Percentiles rank a stretch among this genome's conserved stretches.
These are phyloP conservation scores for Tyrannus savana DNA, from an alignment of 2,113 vertebrate genomes.

Conservation along the genomic window DNA sequence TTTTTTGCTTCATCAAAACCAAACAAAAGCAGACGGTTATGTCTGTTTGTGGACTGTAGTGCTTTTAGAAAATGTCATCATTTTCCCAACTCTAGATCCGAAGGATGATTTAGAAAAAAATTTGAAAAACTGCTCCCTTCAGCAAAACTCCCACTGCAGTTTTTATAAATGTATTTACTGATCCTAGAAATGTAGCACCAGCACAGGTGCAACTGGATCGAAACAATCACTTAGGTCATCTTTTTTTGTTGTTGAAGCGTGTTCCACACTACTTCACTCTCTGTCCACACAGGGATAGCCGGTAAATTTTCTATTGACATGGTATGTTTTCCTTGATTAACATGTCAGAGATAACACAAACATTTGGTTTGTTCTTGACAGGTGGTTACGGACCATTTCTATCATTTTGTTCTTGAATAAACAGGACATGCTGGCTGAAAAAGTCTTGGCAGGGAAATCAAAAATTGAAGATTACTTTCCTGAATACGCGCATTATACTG, in stretches of 20 bases:
- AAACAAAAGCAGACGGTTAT: neutral
- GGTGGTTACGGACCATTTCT: slow-evolving; percentile 98
- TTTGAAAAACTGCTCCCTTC: neutral
- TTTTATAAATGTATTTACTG: neutral
- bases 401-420: slow-evolving; percentile 99
- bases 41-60: neutral
- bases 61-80: neutral
- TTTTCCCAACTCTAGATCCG: neutral
- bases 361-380: slow-evolving; percentile 62
- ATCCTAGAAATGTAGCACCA: neutral
- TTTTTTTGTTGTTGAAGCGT: neutral
- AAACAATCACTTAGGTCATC: neutral
- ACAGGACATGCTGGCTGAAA: slow-evolving; percentile 98
- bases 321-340: neutral
- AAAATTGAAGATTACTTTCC: slow-evolving; percentile 99
- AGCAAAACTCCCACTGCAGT: neutral
- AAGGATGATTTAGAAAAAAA: neutral
- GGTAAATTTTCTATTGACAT: neutral
- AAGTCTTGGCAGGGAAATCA: slow-evolving; percentile 98
- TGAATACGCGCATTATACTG: slow-evolving; percentile 94
- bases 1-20: neutral
- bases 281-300: neutral
- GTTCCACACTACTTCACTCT: neutral
- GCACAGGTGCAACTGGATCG: neutral
- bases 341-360: neutral